phyloP scores from a whole-genome alignment of 2,888 invertebrate genomes.

The Plagiodera versicolora region DNA sequence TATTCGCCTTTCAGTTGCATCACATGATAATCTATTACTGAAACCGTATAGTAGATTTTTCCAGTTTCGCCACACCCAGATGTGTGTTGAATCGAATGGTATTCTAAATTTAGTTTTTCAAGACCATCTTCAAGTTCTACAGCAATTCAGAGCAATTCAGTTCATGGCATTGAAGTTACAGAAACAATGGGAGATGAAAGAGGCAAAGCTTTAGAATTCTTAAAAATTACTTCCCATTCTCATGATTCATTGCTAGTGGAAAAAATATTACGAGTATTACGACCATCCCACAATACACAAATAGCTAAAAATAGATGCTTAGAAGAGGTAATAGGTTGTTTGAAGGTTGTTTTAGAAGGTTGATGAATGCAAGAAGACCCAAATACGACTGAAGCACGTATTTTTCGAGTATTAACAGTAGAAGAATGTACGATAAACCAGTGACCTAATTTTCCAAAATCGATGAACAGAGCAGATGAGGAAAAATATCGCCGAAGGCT shows the following conservation, averaged over 20 bases:
- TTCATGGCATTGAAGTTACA: no score
- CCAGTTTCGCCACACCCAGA: not conserved
- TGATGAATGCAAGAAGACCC: constrained; percentile 10
- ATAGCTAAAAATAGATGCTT: not conserved
- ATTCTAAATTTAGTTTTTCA: not conserved
- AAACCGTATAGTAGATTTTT: not conserved
- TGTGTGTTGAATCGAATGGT: not conserved
- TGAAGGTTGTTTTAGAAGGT: constrained; percentile 18
- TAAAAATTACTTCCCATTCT: not conserved
- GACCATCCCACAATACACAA: not conserved
- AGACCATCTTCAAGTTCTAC: not conserved
- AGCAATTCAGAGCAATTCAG: no score
- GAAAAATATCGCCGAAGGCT: not conserved
- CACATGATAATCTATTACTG: not conserved
- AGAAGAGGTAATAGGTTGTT: not conserved
- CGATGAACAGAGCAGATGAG: not conserved
- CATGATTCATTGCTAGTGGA: not conserved
- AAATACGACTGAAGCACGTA: no score
- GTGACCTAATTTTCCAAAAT: not conserved
- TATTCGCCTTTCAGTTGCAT: not conserved
- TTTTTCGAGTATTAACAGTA: no score
- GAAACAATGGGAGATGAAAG: no score
- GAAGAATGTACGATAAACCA: not conserved
- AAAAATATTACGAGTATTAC: not conserved
- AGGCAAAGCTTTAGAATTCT: no score